These are phyloP conservation scores for Phoebastria nigripes DNA, from an alignment of 2,797 vertebrate genomes.

Conservation along the genomic window DNA sequence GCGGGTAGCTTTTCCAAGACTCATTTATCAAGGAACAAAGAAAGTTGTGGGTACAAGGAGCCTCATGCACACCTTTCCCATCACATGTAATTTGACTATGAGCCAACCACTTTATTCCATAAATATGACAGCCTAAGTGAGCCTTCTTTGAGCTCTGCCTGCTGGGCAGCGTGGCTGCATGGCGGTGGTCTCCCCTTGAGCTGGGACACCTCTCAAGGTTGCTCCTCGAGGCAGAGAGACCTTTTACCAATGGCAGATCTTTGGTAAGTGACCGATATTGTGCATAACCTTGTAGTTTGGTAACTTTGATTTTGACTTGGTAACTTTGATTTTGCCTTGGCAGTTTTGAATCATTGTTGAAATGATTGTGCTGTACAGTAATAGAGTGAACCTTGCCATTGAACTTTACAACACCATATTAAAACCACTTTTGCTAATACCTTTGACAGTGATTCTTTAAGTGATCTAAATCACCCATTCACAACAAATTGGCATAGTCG, in stretches of 20 bases:
- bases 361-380: neutral
- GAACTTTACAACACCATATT: neutral
- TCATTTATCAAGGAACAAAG: neutral
- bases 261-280: rapidly evolving
- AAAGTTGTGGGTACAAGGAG: neutral
- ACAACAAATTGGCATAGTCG: neutral
- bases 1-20: neutral
- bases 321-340: neutral
- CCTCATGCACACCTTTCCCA: neutral
- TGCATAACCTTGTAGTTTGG: too few relatives aligned
- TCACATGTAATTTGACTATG: neutral
- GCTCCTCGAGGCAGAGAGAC: neutral
- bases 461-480: neutral
- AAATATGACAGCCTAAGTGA: neutral
- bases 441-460: neutral
- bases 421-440: neutral
- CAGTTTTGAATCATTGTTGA: neutral
- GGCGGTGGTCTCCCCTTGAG: neutral
- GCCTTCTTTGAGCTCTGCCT: too few relatives aligned
- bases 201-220: neutral
- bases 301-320: neutral
- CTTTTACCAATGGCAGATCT: neutral
- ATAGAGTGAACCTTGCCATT: neutral
- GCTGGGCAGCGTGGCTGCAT: neutral
- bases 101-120: neutral